Percentiles rank a stretch among this genome's conserved stretches.
Conservation (phyloP, 2,797 vertebrate genomes). For the Neomorphus geoffroyi region DNA sequence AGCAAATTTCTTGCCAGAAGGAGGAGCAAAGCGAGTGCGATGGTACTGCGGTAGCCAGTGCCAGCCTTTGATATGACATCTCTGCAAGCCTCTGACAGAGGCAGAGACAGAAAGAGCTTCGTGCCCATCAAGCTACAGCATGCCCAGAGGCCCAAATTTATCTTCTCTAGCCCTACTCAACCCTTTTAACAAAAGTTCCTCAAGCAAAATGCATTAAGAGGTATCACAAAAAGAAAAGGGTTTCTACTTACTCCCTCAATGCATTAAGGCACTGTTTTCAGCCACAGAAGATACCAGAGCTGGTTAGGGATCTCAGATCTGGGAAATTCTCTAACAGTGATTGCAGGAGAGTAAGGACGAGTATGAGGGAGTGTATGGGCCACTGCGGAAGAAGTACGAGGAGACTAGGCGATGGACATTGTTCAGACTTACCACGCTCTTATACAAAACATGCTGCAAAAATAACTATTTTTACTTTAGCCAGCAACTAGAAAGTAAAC, state of each 20-base stretch:
- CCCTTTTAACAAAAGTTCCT: conserved; percentile 26
- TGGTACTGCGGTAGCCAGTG: not conserved
- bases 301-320: not conserved
- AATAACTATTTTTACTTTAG: too few relatives aligned
- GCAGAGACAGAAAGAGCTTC: not conserved
- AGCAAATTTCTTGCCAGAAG: conserved; percentile 31
- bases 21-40: not conserved
- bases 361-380: too few relatives aligned
- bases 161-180: not conserved
- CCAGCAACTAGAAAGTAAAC: too few relatives aligned
- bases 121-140: not conserved
- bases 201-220: conserved; percentile 40
- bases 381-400: too few relatives aligned
- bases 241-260: not conserved
- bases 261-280: not conserved
- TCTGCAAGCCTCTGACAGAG: not conserved
- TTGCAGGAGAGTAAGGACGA: not conserved
- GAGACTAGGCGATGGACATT: too few relatives aligned
- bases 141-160: not conserved
- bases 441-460: too few relatives aligned
- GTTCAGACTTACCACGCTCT: too few relatives aligned
- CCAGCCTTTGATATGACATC: not conserved
- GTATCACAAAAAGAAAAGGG: conserved; percentile 4
- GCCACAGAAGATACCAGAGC: not conserved
- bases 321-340: not conserved